Conservation (phyloP, 2,797 vertebrate genomes). For the Anableps anableps region DNA sequence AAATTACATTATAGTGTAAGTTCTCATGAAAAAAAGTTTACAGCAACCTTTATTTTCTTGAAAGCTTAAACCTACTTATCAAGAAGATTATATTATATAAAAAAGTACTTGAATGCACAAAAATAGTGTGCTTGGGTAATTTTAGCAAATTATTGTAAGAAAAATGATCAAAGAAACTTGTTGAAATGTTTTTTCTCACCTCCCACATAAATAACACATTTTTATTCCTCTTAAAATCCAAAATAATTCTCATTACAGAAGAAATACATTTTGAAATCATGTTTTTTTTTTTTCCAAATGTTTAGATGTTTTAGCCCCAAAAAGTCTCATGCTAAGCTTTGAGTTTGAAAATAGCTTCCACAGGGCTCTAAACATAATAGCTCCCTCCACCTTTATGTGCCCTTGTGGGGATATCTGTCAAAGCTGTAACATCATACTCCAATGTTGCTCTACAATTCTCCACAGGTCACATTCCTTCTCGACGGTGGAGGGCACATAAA, state of each 20-base stretch:
- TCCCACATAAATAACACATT: background rate
- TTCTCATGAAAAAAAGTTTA: too few relatives aligned
- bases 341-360: constrained; percentile 53
- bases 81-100: too few relatives aligned
- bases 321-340: constrained; percentile 31
- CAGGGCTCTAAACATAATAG: constrained; percentile 46
- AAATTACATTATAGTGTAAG: too few relatives aligned
- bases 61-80: background rate
- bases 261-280: background rate
- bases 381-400: constrained; percentile 33
- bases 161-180: background rate
- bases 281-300: background rate
- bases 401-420: constrained; percentile 61
- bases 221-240: background rate
- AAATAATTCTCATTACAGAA: background rate
- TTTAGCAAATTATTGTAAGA: background rate
- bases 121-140: background rate
- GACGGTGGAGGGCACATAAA: constrained; percentile 45
- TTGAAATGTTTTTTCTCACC: background rate
- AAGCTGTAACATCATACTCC: constrained; percentile 64
- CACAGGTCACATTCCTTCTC: constrained; percentile 63
- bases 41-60: background rate
- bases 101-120: background rate
- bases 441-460: constrained; percentile 51
- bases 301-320: constrained; percentile 22